Evolutionary conservation across 2,113 vertebrate species (phyloP), one percentile per base, ranked within the genome.

Genomic region (Cyprinodon tularosa): DNA sequence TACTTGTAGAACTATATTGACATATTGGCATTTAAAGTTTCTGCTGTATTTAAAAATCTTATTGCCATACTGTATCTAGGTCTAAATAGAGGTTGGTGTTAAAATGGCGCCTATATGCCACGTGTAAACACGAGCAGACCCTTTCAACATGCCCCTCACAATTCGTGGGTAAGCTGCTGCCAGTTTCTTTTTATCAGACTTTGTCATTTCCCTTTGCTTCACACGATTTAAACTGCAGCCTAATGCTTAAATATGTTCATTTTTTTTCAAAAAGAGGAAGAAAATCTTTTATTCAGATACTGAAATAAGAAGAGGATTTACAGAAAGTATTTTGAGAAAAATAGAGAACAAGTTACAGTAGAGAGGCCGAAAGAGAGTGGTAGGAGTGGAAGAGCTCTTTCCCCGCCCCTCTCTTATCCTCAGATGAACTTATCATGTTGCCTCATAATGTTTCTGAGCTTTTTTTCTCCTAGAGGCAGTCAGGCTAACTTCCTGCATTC

Each of bases 341-440:
- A 84, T 66, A 76, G 71, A 84, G 74, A 88, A 88, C 84, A 86
- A 89, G 89, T 84, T 81, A 88, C 76, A 59, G 72, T 74, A 42
- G 72, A 89, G 87, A 90, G 86, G 89, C 78, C 88, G 79, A 87
- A 72, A 76, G 75, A 89, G 75, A 89, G 88, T 85, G 84, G 81
- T 80, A 88, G 87, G 88, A 91, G 89, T 82, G 84, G 73, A 70
- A 90, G 79, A 69, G 82, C 77, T 79, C 76, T 85, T 66, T 88
- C 90, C 89, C 90, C 91, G 86, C 90, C 89, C 87, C 85, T 81
- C 82, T 77, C 81, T 87, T 95, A 92, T 94, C 94, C 94, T 94
- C 91, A 94, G 90, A 94, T 94, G 93, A 95, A 95, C 94, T 95
- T 94, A 89, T 92, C 91, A 82, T 91, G 92, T 93, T 94, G 92